These are phyloP conservation scores for Propithecus deckenii DNA, from an alignment of 2,797 vertebrate species.

Conservation along the genomic window DNA sequence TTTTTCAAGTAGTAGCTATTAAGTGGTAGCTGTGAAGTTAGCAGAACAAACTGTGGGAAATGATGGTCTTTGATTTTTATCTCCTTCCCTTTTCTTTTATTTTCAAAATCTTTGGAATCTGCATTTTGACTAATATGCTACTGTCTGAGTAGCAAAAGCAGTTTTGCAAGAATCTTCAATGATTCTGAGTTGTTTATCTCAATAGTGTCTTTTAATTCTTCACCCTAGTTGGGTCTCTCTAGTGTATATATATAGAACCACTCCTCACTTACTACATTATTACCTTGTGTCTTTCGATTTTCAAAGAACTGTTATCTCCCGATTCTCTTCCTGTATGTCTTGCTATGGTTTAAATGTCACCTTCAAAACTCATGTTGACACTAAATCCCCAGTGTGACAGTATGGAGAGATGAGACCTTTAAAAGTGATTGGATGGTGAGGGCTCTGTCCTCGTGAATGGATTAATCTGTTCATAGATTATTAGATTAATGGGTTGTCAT, in stretches of 20 bases:
- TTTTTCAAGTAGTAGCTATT: background rate
- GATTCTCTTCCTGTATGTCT: background rate
- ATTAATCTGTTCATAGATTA: background rate
- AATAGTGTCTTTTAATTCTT: background rate
- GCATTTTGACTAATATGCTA: background rate
- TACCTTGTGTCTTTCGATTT: background rate
- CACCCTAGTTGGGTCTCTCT: background rate
- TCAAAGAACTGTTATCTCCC: background rate
- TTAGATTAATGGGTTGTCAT: background rate
- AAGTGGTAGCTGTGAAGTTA: background rate
- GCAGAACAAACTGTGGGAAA: background rate
- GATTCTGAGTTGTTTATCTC: constrained; percentile 13
- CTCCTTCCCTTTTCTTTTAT: background rate
- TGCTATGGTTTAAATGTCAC: background rate
- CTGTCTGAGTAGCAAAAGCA: background rate
- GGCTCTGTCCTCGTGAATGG: background rate
- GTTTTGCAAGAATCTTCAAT: background rate
- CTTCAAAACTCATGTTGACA: background rate
- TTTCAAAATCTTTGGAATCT: background rate
- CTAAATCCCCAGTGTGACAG: background rate
- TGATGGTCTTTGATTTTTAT: background rate
- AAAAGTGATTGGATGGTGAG: background rate
- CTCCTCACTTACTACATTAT: background rate
- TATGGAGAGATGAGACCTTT: background rate
- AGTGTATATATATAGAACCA: background rate